A percentile compares a stretch with the other conserved stretches of the same genome.
These are phyloP conservation scores for Anguilla megastoma DNA, from an alignment of 2,797 vertebrate genomes.

Conservation along the genomic window DNA sequence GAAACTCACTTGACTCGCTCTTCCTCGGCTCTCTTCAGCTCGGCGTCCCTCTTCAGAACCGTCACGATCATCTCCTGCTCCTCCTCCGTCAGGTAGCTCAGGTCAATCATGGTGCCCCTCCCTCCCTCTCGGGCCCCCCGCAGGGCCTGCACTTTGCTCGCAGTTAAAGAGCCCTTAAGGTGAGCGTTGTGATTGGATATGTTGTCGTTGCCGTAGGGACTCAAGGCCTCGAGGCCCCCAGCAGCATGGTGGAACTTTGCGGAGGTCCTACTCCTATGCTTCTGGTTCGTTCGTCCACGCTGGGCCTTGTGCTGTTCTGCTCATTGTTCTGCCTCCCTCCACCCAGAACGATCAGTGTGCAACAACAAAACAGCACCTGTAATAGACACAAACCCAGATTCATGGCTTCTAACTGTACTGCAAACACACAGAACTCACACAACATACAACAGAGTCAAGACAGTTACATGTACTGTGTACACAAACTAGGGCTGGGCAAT, in stretches of 20 bases:
- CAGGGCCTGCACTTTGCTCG: neutral
- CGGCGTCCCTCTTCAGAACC: slow-evolving; percentile 86
- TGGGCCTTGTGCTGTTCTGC: neutral
- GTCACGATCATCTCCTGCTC: slow-evolving; percentile 88
- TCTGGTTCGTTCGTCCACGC: neutral
- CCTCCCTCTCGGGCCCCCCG: slow-evolving; percentile 6
- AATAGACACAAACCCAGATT: neutral
- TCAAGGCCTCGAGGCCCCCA: neutral
- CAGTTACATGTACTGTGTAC: neutral
- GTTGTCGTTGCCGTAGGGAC: too few species aligned
- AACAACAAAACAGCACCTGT: neutral
- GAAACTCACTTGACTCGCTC: slow-evolving; percentile 84
- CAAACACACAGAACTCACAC: neutral
- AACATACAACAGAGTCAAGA: neutral
- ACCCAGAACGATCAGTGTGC: neutral
- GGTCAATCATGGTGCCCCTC: slow-evolving; percentile 84
- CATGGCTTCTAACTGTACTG: too few species aligned
- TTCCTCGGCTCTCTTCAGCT: slow-evolving; percentile 87
- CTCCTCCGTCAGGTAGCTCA: slow-evolving; percentile 93
- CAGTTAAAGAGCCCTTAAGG: neutral
- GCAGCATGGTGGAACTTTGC: neutral
- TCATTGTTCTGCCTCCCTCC: neutral
- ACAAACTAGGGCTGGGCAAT: neutral
- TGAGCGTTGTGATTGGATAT: neutral
- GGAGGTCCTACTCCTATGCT: neutral